Percentiles rank a stretch among this genome's conserved stretches.
Conservation (phyloP, 2,797 vertebrate genomes). For the Centroberyx gerrardi region DNA sequence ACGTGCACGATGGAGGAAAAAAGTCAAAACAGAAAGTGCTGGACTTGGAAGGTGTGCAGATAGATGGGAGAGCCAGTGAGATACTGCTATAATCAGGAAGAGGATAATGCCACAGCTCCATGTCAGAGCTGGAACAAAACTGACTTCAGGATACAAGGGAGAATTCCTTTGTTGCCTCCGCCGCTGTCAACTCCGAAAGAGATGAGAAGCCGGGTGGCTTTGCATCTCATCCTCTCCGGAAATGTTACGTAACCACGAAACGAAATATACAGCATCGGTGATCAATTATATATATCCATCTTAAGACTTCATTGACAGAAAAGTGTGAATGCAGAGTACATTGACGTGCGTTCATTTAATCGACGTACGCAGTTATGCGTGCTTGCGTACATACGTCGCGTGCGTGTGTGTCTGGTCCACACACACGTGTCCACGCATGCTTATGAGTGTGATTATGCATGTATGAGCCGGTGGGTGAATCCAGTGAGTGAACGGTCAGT, state of each 20-base stretch:
- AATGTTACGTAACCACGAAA: slow-evolving; percentile 30
- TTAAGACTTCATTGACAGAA: slow-evolving; percentile 14
- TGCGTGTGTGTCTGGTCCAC: background rate
- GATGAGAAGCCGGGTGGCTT: slow-evolving; percentile 22
- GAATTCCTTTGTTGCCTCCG: slow-evolving; percentile 43
- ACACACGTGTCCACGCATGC: slow-evolving; percentile 32
- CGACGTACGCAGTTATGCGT: slow-evolving; percentile 18
- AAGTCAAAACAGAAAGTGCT: slow-evolving; percentile 23
- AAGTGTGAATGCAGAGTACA: background rate
- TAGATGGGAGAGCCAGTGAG: slow-evolving; percentile 47
- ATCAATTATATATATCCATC: background rate
- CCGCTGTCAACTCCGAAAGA: slow-evolving; percentile 28
- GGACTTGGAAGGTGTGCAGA: slow-evolving; percentile 58
- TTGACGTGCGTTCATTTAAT: slow-evolving; percentile 4
- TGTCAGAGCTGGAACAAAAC: slow-evolving; percentile 60
- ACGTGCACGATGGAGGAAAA: slow-evolving; percentile 49
- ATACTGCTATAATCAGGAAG: slow-evolving; percentile 52
- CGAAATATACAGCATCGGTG: slow-evolving; percentile 5
- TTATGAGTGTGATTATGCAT: slow-evolving; percentile 55
- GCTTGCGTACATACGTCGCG: background rate
- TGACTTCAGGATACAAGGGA: slow-evolving; percentile 51
- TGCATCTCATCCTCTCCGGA: slow-evolving; percentile 22
- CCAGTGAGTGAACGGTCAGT: slow-evolving; percentile 57
- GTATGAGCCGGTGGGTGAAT: slow-evolving; percentile 48
- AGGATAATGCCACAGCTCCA: slow-evolving; percentile 56